Conservation (phyloP, 2,113 vertebrate species). For the Jacana jacana region DNA sequence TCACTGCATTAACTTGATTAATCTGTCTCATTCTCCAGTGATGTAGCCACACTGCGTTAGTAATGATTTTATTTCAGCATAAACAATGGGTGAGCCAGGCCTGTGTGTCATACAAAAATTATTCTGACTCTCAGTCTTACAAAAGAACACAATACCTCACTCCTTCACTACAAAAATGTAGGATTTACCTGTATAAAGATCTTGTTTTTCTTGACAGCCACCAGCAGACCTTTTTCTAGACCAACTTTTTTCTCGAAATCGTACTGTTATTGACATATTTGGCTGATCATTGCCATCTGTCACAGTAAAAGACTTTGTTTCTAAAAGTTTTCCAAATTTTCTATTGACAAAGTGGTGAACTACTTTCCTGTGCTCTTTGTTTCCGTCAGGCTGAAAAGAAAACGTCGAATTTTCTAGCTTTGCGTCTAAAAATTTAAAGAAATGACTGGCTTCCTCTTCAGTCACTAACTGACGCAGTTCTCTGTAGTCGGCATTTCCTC, state of each 20-base stretch:
- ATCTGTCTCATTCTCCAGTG: not conserved
- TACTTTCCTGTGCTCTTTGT: conserved; percentile 86
- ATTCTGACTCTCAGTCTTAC: not conserved
- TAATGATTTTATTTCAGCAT: not conserved
- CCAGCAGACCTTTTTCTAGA: conserved; percentile 76
- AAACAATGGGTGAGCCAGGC: not conserved
- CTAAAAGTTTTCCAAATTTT: conserved; percentile 90
- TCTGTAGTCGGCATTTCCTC: conserved; percentile 84
- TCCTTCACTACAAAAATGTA: not conserved
- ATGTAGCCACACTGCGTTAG: not conserved
- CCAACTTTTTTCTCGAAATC: conserved; percentile 81
- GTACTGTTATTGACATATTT: conserved; percentile 80
- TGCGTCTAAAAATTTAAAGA: conserved; percentile 91
- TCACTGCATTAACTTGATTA: not conserved
- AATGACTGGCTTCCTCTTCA: conserved; percentile 85
- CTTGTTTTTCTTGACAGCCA: conserved; percentile 70
- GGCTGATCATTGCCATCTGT: not conserved
- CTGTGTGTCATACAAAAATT: not conserved
- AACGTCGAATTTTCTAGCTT: conserved; percentile 84
- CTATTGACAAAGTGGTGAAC: conserved; percentile 91
- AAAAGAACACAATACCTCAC: not conserved
- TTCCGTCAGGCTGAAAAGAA: conserved; percentile 82
- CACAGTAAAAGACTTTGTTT: conserved; percentile 88
- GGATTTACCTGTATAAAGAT: conserved; percentile 84
- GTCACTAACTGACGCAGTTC: conserved; percentile 85